Evolutionary conservation across 2,888 invertebrate species (phyloP), one percentile per base, ranked within the genome.

Genomic region (Onthophagus sagittarius): DNA sequence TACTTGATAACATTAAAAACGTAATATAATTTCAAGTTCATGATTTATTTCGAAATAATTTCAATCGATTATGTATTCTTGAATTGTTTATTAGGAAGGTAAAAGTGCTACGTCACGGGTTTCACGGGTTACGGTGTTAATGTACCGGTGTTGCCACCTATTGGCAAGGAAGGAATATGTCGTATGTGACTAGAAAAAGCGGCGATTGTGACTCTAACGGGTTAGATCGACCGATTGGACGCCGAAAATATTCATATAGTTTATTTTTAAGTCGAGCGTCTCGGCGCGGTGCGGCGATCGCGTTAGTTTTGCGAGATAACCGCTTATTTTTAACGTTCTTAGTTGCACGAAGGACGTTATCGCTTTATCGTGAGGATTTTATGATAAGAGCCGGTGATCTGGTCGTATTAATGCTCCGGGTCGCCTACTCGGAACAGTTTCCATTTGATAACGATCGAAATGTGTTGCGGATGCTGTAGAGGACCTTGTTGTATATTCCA

Each of bases 401-500:
- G 9, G 39, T 53, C 9, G 39, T 53, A 53, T 53, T 53, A 53
- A 53, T 53, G 39, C 39, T 53, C 39, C 39, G 39, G 39, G 39
- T 53, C 11, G 39, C 39, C 11, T 53, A 2, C 23, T 53, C 39
- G 39, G 39, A 11, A 53, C 39, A 53, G 39, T 53, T 53, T 53
- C 39, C 67, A 31, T 67, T n/a, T 67, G 23, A 67, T 70, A 15
- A 14, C 62, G 63, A 71, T 72, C 71, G 74, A 32, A 67, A 74
- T 74, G 74, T 72, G 70, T 74, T 74, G 74, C 67, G 72, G 65
- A 33, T 74, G 74, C 62, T 74, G 74, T 72, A 74, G 74, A 71
- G 74, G 74, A 65, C 74, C 74, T 7, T 74, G 74, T 67, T 74
- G 74, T 63, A 74, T 74, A 63, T 74, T 74, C 69, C 74, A 74